A percentile compares a stretch with the other conserved stretches of the same genome.
These are phyloP conservation scores for Lasioglossum oenotherae DNA, from an alignment of 2,888 invertebrate genomes.

Conservation along the genomic window DNA sequence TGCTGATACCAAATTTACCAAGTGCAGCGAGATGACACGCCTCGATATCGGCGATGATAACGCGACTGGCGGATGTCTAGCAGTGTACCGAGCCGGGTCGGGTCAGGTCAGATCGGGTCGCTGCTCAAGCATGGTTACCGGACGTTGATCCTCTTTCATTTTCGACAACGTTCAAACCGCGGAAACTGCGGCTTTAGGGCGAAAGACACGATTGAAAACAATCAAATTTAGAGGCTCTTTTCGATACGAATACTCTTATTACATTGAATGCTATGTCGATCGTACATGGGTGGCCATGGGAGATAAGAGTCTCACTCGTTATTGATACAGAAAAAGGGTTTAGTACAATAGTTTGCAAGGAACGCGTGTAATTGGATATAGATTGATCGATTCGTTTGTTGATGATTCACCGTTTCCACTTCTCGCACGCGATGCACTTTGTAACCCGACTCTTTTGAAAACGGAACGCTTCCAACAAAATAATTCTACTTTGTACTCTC, in stretches of 20 bases:
- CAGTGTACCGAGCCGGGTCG: constrained; percentile 38
- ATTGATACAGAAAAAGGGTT: not conserved
- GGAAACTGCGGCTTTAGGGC: constrained; percentile 28
- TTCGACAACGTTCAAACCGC: constrained; percentile 12
- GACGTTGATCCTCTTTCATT: constrained; percentile 27
- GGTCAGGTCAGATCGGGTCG: not conserved
- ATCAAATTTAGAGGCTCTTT: not conserved
- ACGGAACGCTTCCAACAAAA: not conserved
- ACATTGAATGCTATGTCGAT: too few species aligned
- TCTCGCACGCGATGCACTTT: not conserved
- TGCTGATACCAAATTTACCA: constrained; percentile 34
- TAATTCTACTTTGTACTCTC: not conserved
- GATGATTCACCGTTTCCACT: not conserved
- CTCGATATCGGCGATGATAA: constrained; percentile 11
- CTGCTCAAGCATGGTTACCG: constrained; percentile 45
- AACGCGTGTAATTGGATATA: not conserved
- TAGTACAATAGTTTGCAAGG: not conserved
- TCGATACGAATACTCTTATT: not conserved
- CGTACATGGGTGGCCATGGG: too few species aligned
- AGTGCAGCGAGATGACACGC: constrained; percentile 9
- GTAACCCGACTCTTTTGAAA: not conserved
- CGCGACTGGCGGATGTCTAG: constrained; percentile 45
- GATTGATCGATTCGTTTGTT: not conserved
- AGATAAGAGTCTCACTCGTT: not conserved
- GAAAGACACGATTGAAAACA: not conserved